Evolutionary conservation across 2,113 vertebrate species (phyloP).

Genomic region (Nothocercus nigrocapillus): DNA sequence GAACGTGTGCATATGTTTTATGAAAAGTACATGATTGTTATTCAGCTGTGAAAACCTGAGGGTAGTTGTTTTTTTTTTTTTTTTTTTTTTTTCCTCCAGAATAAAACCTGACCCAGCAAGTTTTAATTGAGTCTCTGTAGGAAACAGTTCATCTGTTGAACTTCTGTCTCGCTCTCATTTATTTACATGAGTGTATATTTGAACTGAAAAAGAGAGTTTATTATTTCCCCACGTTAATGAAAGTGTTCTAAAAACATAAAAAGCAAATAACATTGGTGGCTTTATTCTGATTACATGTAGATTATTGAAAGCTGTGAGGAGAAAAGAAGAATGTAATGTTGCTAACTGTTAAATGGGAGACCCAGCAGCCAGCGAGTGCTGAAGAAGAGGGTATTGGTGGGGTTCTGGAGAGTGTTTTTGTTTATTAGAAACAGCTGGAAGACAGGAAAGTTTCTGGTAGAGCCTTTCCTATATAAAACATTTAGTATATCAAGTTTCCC

Average conservation of each 20-base stretch:
- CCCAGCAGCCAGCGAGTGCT: background rate
- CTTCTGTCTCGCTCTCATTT: background rate
- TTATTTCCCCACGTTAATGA: background rate
- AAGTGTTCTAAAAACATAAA: background rate
- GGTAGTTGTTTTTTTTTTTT: background rate
- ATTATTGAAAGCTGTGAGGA: background rate
- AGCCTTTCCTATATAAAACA: background rate
- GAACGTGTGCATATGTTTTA: background rate
- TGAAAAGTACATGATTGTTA: background rate
- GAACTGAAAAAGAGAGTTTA: background rate
- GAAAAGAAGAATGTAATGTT: background rate
- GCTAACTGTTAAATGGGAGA: background rate
- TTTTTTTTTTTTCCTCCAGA: background rate
- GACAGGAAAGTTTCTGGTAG: background rate
- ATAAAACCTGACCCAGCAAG: background rate
- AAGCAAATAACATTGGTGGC: background rate
- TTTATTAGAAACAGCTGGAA: background rate
- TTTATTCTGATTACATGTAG: background rate
- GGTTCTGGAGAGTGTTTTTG: background rate
- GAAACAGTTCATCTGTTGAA: background rate
- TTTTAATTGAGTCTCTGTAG: conserved; percentile 4
- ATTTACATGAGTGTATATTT: background rate
- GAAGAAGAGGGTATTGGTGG: background rate
- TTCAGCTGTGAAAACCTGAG: conserved; percentile 17
- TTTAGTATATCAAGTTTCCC: background rate